A percentile compares a stretch with the other conserved stretches of the same genome.
phyloP scores from a whole-genome alignment of 2,113 vertebrate species.

The Onychostruthus taczanowskii region DNA sequence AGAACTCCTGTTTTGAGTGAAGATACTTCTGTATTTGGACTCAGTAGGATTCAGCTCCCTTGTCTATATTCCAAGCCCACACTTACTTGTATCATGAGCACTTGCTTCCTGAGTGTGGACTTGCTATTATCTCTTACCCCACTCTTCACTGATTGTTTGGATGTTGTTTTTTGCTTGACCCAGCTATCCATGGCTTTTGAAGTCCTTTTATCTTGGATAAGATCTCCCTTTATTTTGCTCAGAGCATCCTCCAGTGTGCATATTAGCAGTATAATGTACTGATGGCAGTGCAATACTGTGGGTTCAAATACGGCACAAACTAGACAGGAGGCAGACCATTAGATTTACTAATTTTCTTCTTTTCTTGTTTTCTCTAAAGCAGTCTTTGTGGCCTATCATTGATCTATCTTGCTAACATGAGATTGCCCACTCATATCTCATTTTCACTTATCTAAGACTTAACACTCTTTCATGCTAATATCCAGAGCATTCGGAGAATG shows the following conservation, averaged over 20 bases:
- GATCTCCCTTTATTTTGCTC: neutral
- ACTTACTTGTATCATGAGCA: accelerated
- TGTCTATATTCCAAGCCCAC: neutral
- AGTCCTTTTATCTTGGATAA: neutral
- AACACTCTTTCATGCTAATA: neutral
- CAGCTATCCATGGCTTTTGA: neutral
- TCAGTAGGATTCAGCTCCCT: accelerated
- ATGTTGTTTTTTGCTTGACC: neutral
- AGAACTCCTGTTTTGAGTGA: neutral
- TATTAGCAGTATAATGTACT: neutral
- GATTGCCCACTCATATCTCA: neutral
- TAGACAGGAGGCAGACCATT: neutral
- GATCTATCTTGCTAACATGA: neutral
- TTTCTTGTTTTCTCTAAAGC: neutral
- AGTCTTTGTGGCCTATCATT: neutral
- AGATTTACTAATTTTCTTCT: neutral
- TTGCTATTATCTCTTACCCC: neutral
- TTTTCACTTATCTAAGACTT: neutral
- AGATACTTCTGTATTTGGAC: neutral
- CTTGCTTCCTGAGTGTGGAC: neutral
- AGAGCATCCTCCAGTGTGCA: neutral
- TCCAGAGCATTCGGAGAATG: neutral
- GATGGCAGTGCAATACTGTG: neutral
- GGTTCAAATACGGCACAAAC: neutral
- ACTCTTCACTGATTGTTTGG: neutral